Conservation (phyloP, 2,797 vertebrate genomes). For the Hippopotamyrus pictus region DNA sequence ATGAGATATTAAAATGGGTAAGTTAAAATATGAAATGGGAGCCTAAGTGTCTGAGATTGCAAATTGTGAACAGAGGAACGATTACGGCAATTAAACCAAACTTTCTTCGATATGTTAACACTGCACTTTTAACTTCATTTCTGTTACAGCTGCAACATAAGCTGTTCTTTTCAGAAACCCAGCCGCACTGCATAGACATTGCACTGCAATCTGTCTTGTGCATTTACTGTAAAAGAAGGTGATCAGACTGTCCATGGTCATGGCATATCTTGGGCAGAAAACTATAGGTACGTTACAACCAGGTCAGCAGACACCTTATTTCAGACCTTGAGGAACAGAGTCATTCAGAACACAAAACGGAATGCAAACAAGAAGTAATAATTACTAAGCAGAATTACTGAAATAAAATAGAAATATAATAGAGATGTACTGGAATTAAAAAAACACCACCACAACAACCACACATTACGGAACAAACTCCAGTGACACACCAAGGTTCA, state of each 20-base stretch:
- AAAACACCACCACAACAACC: background rate
- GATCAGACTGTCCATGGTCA: background rate
- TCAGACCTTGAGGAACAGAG: background rate
- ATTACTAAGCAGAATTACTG: background rate
- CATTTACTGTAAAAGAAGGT: background rate
- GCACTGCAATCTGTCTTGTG: background rate
- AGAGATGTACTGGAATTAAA: background rate
- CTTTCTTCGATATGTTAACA: background rate
- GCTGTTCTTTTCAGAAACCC: background rate
- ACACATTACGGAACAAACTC: conserved; percentile 1
- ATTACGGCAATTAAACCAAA: background rate
- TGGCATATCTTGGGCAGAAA: background rate
- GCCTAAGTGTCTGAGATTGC: background rate
- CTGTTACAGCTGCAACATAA: background rate
- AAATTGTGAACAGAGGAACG: background rate
- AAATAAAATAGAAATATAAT: background rate
- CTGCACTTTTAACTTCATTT: background rate
- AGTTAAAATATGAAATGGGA: background rate
- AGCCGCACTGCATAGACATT: background rate
- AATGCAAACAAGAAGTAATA: background rate
- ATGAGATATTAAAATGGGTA: background rate
- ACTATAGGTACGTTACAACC: background rate
- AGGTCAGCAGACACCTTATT: background rate
- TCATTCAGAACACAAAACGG: background rate
- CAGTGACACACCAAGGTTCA: background rate